Evolutionary conservation across 2,888 invertebrate genomes (phyloP), one percentile per base, ranked within the genome.

Genomic region (Nymphalis c-album): DNA sequence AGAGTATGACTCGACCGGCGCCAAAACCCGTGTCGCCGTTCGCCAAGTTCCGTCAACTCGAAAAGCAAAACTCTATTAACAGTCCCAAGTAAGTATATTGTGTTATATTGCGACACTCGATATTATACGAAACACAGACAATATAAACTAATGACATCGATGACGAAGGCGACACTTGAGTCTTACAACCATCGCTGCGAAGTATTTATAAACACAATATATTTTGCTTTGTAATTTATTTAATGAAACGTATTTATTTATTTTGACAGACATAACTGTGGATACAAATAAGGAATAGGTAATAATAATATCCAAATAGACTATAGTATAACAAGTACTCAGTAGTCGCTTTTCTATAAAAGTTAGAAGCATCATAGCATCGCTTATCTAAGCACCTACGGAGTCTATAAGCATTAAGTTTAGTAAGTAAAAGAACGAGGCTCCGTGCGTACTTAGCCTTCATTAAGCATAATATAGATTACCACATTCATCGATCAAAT

Each of bases 1-100:
- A 93, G 82, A 93, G 93, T 83, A 80, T 85, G 84, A 83, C 84
- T 69, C 85, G 86, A 78, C 81, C 88, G 86, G 92, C 87, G 72
- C 92, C 86, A 85, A 96, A 95, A 86, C 95, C 96, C 76, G 94
- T 96, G 83, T 97, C 97, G 80, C 96, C 97, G 74, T 97, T 97
- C 91, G 96, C 97, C 84, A 97, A 97, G 93, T 97, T 97, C 93
- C 96, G 96, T 87, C 97, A 97, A 93, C 94, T 97, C 88, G 97
- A 97, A 89, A 96, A 96, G 85, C 96, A 97, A 91, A 96, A 95
- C 88, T 96, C 96, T 79, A 94, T 94, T 82, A 94, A 95, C 84
- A 94, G 94, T 80, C 96, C 96, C 88, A 96, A 96, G 97, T 97
- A 93, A 95, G 93, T 86, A 64, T 31, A 60, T n/a, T 22, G n/a